phyloP scores from a whole-genome alignment of 2,797 vertebrate species.

The Microctenopoma lineatum region DNA sequence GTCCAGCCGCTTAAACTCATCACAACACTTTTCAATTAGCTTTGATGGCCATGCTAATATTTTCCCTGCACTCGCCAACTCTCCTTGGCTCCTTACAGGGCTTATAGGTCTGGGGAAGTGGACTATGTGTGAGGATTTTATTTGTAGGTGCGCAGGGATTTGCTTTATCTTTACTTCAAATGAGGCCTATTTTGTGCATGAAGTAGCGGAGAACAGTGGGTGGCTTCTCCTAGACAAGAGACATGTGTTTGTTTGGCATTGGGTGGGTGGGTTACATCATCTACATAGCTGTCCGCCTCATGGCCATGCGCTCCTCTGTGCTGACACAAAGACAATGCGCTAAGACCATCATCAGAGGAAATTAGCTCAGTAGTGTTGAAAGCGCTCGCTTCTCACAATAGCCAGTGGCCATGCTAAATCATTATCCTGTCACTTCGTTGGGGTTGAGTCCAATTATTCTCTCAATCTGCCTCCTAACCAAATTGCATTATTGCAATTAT shows the following conservation, averaged over 20 bases:
- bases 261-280: conserved; percentile 82
- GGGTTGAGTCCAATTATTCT: conserved; percentile 83
- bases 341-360: conserved; percentile 83
- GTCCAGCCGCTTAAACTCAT: conserved; percentile 36
- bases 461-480: conserved; percentile 82
- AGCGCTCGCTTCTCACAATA: conserved; percentile 81
- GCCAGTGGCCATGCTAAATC: conserved; percentile 82
- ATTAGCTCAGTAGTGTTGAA: conserved; percentile 80
- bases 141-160: conserved; percentile 45
- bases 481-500: conserved; percentile 86
- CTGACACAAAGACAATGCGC: conserved; percentile 74
- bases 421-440: conserved; percentile 78
- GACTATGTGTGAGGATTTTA: conserved; percentile 47
- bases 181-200: conserved; percentile 48
- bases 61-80: conserved; percentile 38
- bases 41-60: conserved; percentile 58
- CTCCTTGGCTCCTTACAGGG: conserved; percentile 36
- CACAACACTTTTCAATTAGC: conserved; percentile 46
- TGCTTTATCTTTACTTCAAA: conserved; percentile 64
- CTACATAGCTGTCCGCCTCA: conserved; percentile 68
- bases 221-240: conserved; percentile 70
- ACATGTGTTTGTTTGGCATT: conserved; percentile 79
- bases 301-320: conserved; percentile 73
- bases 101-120: conserved; percentile 43
- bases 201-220: conserved; percentile 68